Evolutionary conservation across 2,888 invertebrate species (phyloP).

Genomic region (Hololepta plana): DNA sequence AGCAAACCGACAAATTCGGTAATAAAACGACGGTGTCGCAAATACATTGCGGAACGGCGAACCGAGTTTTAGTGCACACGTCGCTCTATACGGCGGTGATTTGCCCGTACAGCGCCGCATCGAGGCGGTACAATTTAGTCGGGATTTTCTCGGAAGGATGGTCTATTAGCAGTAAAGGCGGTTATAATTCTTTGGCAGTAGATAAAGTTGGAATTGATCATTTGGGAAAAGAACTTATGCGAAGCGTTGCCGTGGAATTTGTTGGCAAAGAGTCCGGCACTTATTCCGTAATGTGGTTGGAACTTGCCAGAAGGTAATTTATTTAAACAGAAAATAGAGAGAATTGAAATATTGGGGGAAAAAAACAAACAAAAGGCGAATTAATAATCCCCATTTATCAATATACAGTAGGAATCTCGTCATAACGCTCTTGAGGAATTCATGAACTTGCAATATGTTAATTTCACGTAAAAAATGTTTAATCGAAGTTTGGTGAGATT

Average conservation of each 20-base stretch:
- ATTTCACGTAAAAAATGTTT: too few relatives aligned
- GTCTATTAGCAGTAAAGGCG: slow-evolving; percentile 29
- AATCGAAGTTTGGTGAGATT: too few relatives aligned
- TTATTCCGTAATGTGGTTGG: slow-evolving; percentile 68
- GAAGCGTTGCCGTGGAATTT: slow-evolving; percentile 63
- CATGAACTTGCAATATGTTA: too few relatives aligned
- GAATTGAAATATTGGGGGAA: too few relatives aligned
- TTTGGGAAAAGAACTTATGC: slow-evolving; percentile 41
- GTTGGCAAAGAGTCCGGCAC: slow-evolving; percentile 55
- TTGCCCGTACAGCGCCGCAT: slow-evolving; percentile 36
- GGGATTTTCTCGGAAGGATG: slow-evolving; percentile 78
- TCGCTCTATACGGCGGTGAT: slow-evolving; percentile 36
- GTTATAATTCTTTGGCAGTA: slow-evolving; percentile 21
- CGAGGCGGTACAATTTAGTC: slow-evolving; percentile 42
- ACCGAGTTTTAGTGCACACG: slow-evolving; percentile 63
- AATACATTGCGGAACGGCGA: slow-evolving; percentile 52
- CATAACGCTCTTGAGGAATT: too few relatives aligned
- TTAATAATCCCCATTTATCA: too few relatives aligned
- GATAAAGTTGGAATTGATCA: slow-evolving; percentile 35
- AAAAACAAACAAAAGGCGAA: too few relatives aligned
- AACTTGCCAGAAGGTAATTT: slow-evolving; percentile 46
- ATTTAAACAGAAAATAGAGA: too few relatives aligned
- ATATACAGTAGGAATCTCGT: too few relatives aligned
- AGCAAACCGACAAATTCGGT: slow-evolving; percentile 32
- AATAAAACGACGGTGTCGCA: slow-evolving; percentile 31